Conservation (phyloP, 1,140 invertebrate genomes). For the Myzus persicae region DNA sequence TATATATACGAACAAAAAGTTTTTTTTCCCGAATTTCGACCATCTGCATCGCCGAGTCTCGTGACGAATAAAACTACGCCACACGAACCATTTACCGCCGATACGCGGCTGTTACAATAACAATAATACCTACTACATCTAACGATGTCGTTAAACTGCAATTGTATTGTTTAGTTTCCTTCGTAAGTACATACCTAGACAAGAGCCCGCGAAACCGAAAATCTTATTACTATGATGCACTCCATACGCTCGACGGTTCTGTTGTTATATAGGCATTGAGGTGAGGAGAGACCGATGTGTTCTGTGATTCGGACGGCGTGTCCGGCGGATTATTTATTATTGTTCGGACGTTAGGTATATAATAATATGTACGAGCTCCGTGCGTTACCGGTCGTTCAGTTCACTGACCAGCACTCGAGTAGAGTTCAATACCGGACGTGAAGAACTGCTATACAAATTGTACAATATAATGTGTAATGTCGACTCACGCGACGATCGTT, state of each 20-base stretch:
- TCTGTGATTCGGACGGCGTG: constrained; percentile 25
- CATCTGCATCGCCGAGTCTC: not conserved
- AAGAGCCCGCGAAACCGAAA: not conserved
- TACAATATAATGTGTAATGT: not conserved
- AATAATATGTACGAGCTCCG: not conserved
- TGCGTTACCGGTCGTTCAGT: constrained; percentile 48
- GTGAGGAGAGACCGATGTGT: not conserved
- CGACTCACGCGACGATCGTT: not conserved
- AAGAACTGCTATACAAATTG: not conserved
- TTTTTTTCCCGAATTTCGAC: not conserved
- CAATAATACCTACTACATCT: not conserved
- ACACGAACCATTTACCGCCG: not conserved
- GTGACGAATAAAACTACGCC: not conserved
- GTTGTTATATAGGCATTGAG: not conserved
- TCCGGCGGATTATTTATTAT: not conserved
- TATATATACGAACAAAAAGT: not conserved
- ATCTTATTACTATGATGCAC: not conserved
- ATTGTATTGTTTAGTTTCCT: not conserved
- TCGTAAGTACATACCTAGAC: too few relatives aligned
- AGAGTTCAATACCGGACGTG: constrained; percentile 40
- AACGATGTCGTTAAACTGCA: not conserved
- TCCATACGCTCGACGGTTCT: not conserved
- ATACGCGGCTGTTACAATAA: not conserved
- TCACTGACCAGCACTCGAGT: constrained; percentile 55
- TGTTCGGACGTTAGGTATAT: not conserved